phyloP scores from a whole-genome alignment of 92 coral and sea anemone species.

The Parazoanthus swiftii region DNA sequence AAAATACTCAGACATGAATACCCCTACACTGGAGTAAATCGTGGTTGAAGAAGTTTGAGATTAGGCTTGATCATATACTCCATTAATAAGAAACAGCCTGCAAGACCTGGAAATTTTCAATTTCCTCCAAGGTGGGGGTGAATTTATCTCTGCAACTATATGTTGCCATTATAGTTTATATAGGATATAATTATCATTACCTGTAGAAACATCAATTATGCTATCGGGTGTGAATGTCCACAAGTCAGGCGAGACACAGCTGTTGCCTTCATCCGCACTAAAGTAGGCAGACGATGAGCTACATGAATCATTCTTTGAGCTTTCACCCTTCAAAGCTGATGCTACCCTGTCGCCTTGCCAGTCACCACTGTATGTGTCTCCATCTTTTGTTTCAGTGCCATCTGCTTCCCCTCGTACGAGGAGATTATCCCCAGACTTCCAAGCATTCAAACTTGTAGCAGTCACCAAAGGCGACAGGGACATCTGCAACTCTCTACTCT shows the following conservation, averaged over 20 bases:
- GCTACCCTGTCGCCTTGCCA: slow-evolving; percentile 5
- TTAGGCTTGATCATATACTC: too few species aligned
- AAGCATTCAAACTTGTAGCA: slow-evolving; percentile 4
- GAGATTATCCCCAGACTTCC: slow-evolving; percentile 8
- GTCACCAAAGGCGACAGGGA: neutral
- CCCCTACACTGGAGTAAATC: too few species aligned
- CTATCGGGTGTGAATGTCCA: slow-evolving; percentile 97
- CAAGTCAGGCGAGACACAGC: slow-evolving; percentile 59
- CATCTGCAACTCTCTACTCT: neutral
- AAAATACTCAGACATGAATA: neutral
- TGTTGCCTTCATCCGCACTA: slow-evolving; percentile 50
- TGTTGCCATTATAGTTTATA: neutral
- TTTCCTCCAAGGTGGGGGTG: too few species aligned
- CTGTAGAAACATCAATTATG: slow-evolving; percentile 91
- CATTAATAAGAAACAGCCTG: too few species aligned
- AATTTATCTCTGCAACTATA: too few species aligned
- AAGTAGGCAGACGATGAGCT: slow-evolving; percentile 64
- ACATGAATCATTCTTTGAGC: slow-evolving; percentile 50
- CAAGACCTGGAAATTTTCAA: too few species aligned
- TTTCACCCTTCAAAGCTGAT: slow-evolving; percentile 21
- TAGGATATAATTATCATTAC: slow-evolving; percentile 32
- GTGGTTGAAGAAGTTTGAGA: neutral
- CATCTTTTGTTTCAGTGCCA: neutral
- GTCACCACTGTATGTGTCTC: neutral
- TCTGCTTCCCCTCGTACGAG: neutral